A percentile compares a stretch with the other conserved stretches of the same genome.
Conservation (phyloP, 53 echinoderm and acorn worm genomes). For the Stichopus horrens region DNA sequence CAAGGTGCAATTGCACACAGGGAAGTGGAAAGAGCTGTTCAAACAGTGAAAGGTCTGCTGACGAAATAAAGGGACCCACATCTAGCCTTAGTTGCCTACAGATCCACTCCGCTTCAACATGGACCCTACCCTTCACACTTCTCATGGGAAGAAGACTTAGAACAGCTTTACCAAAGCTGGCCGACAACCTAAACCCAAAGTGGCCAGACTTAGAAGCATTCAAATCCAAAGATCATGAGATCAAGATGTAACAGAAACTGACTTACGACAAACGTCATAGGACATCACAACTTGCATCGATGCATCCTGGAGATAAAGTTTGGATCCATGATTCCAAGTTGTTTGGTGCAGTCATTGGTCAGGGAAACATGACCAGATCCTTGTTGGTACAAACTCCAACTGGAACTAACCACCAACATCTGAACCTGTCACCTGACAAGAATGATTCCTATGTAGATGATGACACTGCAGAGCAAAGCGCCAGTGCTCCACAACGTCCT, state of each 20-base stretch:
- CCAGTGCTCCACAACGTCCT: too few species aligned
- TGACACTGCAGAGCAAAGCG: too few species aligned
- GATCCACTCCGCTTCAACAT: slow-evolving; percentile 27
- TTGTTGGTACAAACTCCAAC: background rate
- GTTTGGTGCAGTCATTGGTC: background rate
- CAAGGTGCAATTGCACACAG: slow-evolving; percentile 36
- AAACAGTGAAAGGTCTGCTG: slow-evolving; percentile 35
- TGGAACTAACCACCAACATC: slow-evolving; percentile 11
- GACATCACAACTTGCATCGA: background rate
- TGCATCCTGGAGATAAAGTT: background rate
- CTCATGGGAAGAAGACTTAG: slow-evolving; percentile 46
- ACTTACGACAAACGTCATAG: background rate
- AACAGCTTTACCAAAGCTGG: slow-evolving; percentile 10
- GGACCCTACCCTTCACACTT: slow-evolving; percentile 24
- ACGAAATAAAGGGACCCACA: slow-evolving; percentile 36
- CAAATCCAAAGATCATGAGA: background rate
- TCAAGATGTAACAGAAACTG: background rate
- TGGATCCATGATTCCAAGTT: background rate
- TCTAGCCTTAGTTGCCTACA: slow-evolving; percentile 25
- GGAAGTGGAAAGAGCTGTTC: slow-evolving; percentile 62
- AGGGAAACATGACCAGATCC: background rate
- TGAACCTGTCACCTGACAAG: background rate
- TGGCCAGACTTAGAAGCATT: slow-evolving; percentile 40
- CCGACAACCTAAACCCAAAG: background rate
- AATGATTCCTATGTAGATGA: too few species aligned